A percentile compares a stretch with the other conserved stretches of the same genome.
Conservation (phyloP, 2,888 invertebrate species). For the Diogma glabrata region DNA sequence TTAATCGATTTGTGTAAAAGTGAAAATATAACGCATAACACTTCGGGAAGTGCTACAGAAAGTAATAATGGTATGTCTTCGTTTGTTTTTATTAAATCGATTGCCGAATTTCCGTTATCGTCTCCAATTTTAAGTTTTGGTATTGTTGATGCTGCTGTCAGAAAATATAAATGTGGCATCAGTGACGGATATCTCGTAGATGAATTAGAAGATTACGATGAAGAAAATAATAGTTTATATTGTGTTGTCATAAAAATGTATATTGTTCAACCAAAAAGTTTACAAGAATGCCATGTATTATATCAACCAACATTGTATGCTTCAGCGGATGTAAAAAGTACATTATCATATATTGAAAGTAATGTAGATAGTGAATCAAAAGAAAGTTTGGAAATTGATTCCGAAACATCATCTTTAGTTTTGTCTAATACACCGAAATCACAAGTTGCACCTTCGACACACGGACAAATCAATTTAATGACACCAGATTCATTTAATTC, state of each 20-base stretch:
- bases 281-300: conserved; percentile 71
- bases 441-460: not conserved
- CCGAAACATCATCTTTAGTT: conserved; percentile 20
- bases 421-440: conserved; percentile 21
- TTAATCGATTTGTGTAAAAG: not conserved
- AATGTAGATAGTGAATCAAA: not conserved
- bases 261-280: conserved; percentile 76
- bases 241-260: conserved; percentile 49
- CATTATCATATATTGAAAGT: conserved; percentile 19
- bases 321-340: conserved; percentile 26
- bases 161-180: conserved; percentile 37
- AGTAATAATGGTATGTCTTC: not conserved
- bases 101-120: conserved; percentile 79
- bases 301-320: conserved; percentile 40
- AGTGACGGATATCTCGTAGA: conserved; percentile 39
- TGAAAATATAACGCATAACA: too few relatives aligned
- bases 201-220: conserved; percentile 47
- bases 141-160: conserved; percentile 63
- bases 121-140: conserved; percentile 83
- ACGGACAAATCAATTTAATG: conserved; percentile 54
- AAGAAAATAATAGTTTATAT: conserved; percentile 42
- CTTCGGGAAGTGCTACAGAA: not conserved
- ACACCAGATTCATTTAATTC: conserved; percentile 78
- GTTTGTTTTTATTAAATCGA: conserved; percentile 52
- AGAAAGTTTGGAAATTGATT: conserved; percentile 13